phyloP scores from a whole-genome alignment of 2,113 vertebrate species.

The Ptilonorhynchus violaceus region DNA sequence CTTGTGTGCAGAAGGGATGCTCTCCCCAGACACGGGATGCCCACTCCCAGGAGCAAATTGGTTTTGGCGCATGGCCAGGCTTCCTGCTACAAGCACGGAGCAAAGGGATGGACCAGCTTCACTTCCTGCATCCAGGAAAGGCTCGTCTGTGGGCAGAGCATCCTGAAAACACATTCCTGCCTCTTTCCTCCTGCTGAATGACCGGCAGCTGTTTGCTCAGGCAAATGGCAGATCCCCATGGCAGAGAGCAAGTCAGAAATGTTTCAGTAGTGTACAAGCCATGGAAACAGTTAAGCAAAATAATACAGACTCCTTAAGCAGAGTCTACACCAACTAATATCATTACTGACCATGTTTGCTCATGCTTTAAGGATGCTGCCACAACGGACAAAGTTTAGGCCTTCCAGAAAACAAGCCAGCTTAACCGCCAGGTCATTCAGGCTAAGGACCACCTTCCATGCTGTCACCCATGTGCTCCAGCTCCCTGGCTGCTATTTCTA shows the following conservation, averaged over 20 bases:
- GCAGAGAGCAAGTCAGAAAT: neutral
- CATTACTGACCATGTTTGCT: rapidly evolving
- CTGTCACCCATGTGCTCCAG: neutral
- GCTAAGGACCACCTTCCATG: neutral
- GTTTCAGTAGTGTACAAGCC: neutral
- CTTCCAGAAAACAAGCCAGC: neutral
- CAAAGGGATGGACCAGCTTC: neutral
- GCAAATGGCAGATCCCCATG: too few relatives aligned
- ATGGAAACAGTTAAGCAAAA: neutral
- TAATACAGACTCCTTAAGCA: neutral
- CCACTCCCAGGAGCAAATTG: neutral
- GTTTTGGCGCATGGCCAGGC: neutral
- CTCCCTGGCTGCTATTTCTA: neutral
- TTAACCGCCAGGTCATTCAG: neutral
- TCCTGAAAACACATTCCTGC: neutral
- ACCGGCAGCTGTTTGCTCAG: neutral
- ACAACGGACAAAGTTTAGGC: neutral
- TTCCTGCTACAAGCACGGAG: too few relatives aligned
- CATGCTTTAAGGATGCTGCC: neutral
- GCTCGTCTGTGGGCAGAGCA: neutral
- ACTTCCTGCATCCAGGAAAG: neutral
- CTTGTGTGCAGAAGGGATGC: neutral
- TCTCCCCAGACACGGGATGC: neutral
- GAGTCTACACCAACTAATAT: neutral
- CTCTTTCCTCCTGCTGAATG: neutral